phyloP scores from a whole-genome alignment of 1,140 invertebrate genomes.

The Drosophila varians region DNA sequence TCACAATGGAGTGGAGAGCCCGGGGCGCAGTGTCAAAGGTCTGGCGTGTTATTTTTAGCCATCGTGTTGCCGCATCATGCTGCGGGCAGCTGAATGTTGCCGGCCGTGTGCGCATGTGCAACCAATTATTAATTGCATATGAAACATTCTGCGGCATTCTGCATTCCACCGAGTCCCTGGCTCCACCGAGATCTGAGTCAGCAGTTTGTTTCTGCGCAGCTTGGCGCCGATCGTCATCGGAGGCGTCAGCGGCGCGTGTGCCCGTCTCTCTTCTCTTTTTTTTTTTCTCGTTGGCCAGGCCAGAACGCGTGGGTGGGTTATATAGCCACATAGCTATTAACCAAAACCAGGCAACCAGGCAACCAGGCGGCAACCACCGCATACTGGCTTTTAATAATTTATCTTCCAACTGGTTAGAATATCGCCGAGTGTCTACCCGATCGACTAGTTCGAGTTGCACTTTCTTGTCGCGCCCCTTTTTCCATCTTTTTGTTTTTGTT shows the following conservation, averaged over 20 bases:
- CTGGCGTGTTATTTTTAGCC: constrained; percentile 39
- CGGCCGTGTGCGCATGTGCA: constrained; percentile 67
- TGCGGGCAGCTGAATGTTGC: constrained; percentile 57
- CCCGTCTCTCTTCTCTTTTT: constrained; percentile 44
- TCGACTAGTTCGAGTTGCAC: constrained; percentile 23
- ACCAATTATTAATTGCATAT: constrained; percentile 83
- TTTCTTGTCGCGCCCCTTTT: constrained; percentile 65
- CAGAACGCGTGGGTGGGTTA: constrained; percentile 2
- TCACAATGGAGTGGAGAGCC: constrained; percentile 26
- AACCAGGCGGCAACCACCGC: background rate
- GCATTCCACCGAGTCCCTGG: constrained; percentile 49
- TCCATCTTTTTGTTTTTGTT: background rate
- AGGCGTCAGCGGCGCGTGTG: constrained; percentile 78
- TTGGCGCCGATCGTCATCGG: constrained; percentile 69
- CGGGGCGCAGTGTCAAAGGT: constrained; percentile 39
- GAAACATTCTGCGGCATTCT: constrained; percentile 31
- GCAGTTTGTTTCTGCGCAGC: constrained; percentile 46
- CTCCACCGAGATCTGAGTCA: constrained; percentile 50
- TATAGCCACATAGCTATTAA: background rate
- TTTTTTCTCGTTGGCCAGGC: constrained; percentile 6
- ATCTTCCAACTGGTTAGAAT: constrained; percentile 13
- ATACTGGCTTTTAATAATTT: background rate
- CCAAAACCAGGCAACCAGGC: background rate
- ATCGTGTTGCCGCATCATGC: constrained; percentile 65
- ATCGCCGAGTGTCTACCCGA: constrained; percentile 16